Evolutionary conservation across 2,888 invertebrate genomes (phyloP), one percentile per base, ranked within the genome.

Genomic region (Torymus auratus): DNA sequence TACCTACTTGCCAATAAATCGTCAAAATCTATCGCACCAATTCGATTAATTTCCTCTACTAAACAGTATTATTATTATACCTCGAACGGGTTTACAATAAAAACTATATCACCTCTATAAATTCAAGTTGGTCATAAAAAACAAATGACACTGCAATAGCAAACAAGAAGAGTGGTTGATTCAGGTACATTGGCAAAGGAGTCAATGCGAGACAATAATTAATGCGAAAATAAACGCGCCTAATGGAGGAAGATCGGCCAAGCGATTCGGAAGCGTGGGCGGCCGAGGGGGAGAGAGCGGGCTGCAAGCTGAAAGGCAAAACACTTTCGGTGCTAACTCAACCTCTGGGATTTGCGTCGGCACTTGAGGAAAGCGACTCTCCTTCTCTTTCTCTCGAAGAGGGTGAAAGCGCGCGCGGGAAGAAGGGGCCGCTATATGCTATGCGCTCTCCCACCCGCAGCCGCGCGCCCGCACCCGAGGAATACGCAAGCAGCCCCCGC

Each of bases 291-390:
- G 69, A 1, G 76, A 60, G 15, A 56, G 61, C 15, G 58, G 73
- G 75, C 58, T 2, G 56, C n/a, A n/a, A n/a, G 52, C 69, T 15
- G 52, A 53, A 55, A 61, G 72, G 72, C 56, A 78, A 78, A 81
- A 74, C 65, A 81, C 69, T 77, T 58, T 77, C 64, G 73, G 81
- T 74, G 81, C 74, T 81, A 78, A 78, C 72, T 81, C 78, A 81
- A 78, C 78, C 74, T 81, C 73, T 78, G 81, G 81, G 81, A 78
- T 81, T 81, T 77, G 81, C 69, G 77, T 69, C 65, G 77, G 69
- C 77, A 81, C 60, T 78, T 58, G 76, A 76, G 75, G 41, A 41
- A 70, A 80, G 76, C 55, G 67, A 72, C 69, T 70, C 60, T 41
- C 41, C 41, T 41, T 41, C 41, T 5, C 41, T 41, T 41, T 41